These are phyloP conservation scores for Corticium candelabrum DNA, from an alignment of 37 sponge, comb jelly and placozoan genomes.

Conservation along the genomic window DNA sequence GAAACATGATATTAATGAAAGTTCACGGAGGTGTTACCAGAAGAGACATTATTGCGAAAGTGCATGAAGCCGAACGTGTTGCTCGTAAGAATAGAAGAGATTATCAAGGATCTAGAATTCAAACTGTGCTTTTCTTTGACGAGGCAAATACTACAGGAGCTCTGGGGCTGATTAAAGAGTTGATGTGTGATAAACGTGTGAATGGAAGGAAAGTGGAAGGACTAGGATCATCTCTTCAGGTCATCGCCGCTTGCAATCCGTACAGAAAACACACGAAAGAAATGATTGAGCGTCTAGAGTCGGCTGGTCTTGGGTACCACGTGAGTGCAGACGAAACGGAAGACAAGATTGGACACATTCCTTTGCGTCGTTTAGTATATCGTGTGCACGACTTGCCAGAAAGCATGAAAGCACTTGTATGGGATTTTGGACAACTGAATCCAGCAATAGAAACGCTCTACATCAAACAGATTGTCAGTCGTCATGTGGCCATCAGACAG, in stretches of 20 bases:
- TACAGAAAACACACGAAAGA: conserved; percentile 27
- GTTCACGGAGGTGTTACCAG: conserved; percentile 59
- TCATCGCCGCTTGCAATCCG: conserved; percentile 44
- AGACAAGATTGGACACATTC: conserved; percentile 41
- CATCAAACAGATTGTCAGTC: conserved; percentile 56
- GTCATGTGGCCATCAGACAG: conserved; percentile 19
- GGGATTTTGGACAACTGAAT: conserved; percentile 89
- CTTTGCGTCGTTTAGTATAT: conserved; percentile 84
- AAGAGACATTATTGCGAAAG: conserved; percentile 18
- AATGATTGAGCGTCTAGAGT: conserved; percentile 23
- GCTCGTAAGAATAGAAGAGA: conserved; percentile 12
- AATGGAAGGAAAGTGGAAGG: conserved; percentile 20
- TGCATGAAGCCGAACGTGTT: conserved; percentile 30
- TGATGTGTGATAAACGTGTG: conserved; percentile 45
- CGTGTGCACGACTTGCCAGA: conserved; percentile 85
- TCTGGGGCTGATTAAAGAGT: conserved; percentile 41
- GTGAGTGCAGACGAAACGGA: conserved; percentile 16
- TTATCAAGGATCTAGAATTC: too few relatives aligned
- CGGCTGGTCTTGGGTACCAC: conserved; percentile 28
- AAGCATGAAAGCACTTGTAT: conserved; percentile 79
- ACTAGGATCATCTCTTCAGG: conserved; percentile 19
- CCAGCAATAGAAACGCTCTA: conserved; percentile 53
- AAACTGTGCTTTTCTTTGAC: conserved; percentile 59
- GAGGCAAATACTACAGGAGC: conserved; percentile 63
- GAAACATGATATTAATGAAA: conserved; percentile 61